Conservation (phyloP, 2,797 vertebrate genomes). For the Loris lydekkerianus region DNA sequence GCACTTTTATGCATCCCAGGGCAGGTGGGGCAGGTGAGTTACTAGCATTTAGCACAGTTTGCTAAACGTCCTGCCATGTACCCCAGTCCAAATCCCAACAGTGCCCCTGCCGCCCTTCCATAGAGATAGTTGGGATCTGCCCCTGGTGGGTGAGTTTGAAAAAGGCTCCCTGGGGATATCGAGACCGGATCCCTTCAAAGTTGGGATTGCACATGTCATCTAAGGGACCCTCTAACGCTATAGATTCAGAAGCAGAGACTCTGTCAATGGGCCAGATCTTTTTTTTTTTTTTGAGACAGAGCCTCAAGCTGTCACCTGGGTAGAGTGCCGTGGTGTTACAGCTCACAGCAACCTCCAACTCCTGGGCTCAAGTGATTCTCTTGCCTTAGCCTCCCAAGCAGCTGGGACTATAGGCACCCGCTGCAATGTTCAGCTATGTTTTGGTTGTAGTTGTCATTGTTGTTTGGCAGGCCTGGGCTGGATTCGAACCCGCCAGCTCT, state of each 20-base stretch:
- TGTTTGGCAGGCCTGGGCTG: too few species aligned
- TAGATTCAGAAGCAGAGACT: neutral
- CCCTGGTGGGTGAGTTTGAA: neutral
- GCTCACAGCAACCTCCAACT: too few species aligned
- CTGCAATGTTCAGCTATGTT: too few species aligned
- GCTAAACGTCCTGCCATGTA: fast-evolving
- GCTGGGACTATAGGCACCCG: too few species aligned
- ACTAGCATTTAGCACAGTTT: neutral
- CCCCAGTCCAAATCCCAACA: neutral
- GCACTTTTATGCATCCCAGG: neutral
- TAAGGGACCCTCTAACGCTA: fast-evolving
- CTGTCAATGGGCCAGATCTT: neutral
- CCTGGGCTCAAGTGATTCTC: too few species aligned
- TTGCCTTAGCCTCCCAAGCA: too few species aligned
- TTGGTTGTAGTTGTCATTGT: too few species aligned
- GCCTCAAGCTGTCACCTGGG: too few species aligned
- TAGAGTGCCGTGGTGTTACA: too few species aligned
- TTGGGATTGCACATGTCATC: neutral
- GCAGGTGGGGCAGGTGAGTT: neutral
- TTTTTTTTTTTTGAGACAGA: too few species aligned
- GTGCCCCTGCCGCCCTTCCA: fast-evolving
- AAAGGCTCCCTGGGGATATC: neutral
- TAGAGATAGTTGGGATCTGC: neutral
- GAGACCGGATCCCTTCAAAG: neutral
- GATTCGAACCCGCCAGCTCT: too few species aligned